Conservation (phyloP, 2,888 invertebrate genomes). For the Pachydiplax longipennis region DNA sequence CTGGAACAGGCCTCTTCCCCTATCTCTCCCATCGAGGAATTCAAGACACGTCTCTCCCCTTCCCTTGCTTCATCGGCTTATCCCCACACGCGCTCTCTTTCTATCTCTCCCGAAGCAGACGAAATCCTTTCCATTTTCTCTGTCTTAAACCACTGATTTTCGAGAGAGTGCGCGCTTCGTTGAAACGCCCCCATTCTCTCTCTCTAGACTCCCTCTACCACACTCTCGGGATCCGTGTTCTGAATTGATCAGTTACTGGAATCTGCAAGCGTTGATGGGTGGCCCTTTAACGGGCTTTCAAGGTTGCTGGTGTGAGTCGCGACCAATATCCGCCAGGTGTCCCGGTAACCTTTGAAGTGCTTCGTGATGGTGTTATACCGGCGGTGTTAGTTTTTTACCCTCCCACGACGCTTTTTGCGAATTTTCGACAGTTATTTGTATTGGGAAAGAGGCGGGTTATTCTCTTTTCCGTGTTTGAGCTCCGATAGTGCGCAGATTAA, state of each 20-base stretch:
- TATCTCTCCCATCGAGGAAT: not conserved
- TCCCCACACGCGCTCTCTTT: not conserved
- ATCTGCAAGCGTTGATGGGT: slow-evolving; percentile 25
- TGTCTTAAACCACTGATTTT: slow-evolving; percentile 41
- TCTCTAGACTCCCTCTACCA: not conserved
- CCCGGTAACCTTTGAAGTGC: not conserved
- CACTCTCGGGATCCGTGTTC: not conserved
- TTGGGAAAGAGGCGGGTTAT: no score
- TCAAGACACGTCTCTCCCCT: slow-evolving; percentile 1
- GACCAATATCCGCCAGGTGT: slow-evolving; percentile 5
- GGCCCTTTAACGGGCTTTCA: slow-evolving; percentile 22
- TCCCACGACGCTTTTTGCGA: no score
- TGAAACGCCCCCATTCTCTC: not conserved
- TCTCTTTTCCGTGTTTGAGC: no score
- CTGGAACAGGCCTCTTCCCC: not conserved
- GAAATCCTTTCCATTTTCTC: slow-evolving; percentile 37
- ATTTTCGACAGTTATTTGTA: no score
- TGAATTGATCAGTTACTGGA: slow-evolving; percentile 36
- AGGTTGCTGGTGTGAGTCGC: not conserved
- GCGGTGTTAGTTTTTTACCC: not conserved
- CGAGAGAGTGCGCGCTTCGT: not conserved
- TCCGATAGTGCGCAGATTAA: no score
- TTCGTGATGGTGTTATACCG: not conserved
- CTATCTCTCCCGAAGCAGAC: not conserved
- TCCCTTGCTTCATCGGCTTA: slow-evolving; percentile 2